Percentiles rank a stretch among this genome's conserved stretches.
phyloP scores from a whole-genome alignment of 1,140 invertebrate genomes.

The Aethina tumida region DNA sequence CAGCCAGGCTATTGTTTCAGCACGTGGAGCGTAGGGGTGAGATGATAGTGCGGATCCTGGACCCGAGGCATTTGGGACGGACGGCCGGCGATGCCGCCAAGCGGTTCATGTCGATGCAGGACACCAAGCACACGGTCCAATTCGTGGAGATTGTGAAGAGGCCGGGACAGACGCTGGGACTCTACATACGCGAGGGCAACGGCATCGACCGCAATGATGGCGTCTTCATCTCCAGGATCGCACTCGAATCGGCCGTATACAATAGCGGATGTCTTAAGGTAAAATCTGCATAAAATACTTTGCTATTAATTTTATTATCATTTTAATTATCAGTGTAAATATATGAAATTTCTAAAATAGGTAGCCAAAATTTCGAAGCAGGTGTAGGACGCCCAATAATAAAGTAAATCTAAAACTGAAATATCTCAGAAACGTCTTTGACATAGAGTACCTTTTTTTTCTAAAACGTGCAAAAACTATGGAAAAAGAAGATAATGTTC shows the following conservation, averaged over 20 bases:
- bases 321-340: no score
- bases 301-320: background rate
- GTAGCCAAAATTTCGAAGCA: no score
- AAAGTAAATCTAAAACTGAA: no score
- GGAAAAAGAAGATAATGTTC: no score
- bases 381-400: no score
- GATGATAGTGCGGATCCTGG: conserved; percentile 88
- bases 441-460: no score
- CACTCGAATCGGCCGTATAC: conserved; percentile 91
- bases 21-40: conserved; percentile 84
- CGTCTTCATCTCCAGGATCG: conserved; percentile 97
- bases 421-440: no score
- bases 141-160: conserved; percentile 98
- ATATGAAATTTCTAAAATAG: no score
- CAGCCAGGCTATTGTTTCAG: conserved; percentile 33
- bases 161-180: conserved; percentile 93
- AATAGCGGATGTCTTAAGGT: conserved; percentile 90
- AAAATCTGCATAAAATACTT: conserved; percentile 10
- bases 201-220: conserved; percentile 87
- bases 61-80: conserved; percentile 72
- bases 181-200: conserved; percentile 96
- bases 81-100: conserved; percentile 74
- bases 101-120: conserved; percentile 67
- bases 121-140: conserved; percentile 73
- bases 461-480: no score